A percentile compares a stretch with the other conserved stretches of the same genome.
These are phyloP conservation scores for Synaphobranchus kaupii DNA, from an alignment of 2,797 vertebrate genomes.

Conservation along the genomic window DNA sequence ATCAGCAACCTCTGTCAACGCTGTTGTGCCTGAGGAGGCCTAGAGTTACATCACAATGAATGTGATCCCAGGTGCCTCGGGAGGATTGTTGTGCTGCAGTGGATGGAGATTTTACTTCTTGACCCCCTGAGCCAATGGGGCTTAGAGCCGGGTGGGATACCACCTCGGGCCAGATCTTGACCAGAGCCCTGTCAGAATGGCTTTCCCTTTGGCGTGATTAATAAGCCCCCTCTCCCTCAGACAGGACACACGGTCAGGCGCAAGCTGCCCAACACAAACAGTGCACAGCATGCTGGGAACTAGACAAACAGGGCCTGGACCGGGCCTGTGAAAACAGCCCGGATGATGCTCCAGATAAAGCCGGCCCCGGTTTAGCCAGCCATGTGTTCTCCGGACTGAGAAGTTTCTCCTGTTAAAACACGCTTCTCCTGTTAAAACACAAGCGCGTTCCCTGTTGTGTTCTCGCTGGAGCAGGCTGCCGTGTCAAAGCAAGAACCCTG, in stretches of 20 bases:
- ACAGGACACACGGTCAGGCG: slow-evolving; percentile 51
- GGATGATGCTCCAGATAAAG: slow-evolving; percentile 50
- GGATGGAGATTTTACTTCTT: slow-evolving; percentile 20
- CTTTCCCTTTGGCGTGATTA: slow-evolving; percentile 40
- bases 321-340: slow-evolving; percentile 50
- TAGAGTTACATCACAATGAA: neutral
- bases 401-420: slow-evolving; percentile 20
- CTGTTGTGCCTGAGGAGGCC: neutral
- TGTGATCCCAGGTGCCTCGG: neutral
- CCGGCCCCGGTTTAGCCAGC: slow-evolving; percentile 41
- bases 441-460: neutral
- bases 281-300: slow-evolving; percentile 43
- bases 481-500: neutral
- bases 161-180: neutral
- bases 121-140: neutral
- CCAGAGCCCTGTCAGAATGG: neutral
- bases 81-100: slow-evolving; percentile 19
- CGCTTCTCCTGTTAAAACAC: slow-evolving; percentile 22
- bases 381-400: slow-evolving; percentile 35
- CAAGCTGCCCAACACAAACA: slow-evolving; percentile 55
- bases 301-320: slow-evolving; percentile 53
- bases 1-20: neutral
- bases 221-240: slow-evolving; percentile 43
- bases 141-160: neutral
- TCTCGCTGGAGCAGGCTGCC: neutral